A percentile compares a stretch with the other conserved stretches of the same genome.
Conservation (phyloP, 2,888 invertebrate genomes). For the Agonopterix arenella region DNA sequence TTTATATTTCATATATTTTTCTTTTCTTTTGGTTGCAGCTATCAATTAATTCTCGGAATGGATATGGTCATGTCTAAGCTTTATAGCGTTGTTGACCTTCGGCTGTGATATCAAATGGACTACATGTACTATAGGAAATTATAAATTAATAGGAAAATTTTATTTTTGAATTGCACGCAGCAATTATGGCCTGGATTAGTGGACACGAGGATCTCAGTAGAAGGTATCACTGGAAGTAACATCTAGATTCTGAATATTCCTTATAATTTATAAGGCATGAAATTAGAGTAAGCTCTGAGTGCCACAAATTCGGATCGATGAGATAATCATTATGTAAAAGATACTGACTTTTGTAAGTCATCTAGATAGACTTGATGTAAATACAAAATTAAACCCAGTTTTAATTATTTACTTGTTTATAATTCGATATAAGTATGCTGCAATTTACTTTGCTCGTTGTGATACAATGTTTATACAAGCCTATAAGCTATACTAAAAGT, state of each 20-base stretch:
- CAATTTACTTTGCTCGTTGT: constrained; percentile 5
- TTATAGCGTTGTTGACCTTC: constrained; percentile 56
- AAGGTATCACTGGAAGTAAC: constrained; percentile 79
- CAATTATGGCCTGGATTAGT: constrained; percentile 77
- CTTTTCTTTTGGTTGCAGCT: constrained; percentile 70
- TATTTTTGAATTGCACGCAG: constrained; percentile 71
- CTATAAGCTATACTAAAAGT: neutral
- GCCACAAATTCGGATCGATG: neutral
- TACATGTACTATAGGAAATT: constrained; percentile 38
- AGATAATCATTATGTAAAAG: neutral
- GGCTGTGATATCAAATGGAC: constrained; percentile 66
- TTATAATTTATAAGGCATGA: neutral
- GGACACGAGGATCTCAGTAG: constrained; percentile 78
- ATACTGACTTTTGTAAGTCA: no score
- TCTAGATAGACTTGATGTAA: no score
- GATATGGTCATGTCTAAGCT: constrained; percentile 74
- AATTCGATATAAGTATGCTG: no score
- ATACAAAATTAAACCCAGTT: no score
- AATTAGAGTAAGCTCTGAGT: neutral
- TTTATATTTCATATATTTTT: constrained; percentile 12
- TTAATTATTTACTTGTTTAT: no score
- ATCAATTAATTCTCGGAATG: constrained; percentile 71
- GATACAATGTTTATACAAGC: constrained; percentile 2
- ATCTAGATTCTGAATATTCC: constrained; percentile 39
- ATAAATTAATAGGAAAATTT: constrained; percentile 46